Base-by-base conservation (phyloP, 2,797 vertebrate species). In the Nasua narica region DNA sequence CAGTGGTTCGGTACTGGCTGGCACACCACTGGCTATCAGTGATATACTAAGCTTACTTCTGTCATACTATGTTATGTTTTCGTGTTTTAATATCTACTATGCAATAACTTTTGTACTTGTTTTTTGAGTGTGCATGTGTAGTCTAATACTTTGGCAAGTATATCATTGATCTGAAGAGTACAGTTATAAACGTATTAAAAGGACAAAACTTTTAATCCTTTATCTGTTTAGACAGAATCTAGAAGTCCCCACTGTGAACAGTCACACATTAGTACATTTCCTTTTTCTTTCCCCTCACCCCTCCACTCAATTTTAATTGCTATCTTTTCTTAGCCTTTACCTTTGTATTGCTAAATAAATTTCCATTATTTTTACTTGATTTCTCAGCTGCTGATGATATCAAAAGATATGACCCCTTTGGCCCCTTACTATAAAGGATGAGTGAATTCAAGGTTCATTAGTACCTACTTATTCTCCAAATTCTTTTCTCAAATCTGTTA, bases 251-350 rank as follows among this genome's bases (percentile, higher is more conserved):
- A 35, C 40, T 18, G 32, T 43, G 50, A 88, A 15, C 23, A 29
- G 67, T 62, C 15, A 46, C 74, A 72, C 54, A 83, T 60, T 60
- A 29, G 48, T 54, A 14, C 29, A 43, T 86, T 93, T 77, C 9
- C 4, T 54, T 70, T 95, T 72, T 69, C 50, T 95, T 95, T 10
- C 21, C 37, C 15, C 87, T 85, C 19, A 77, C 5, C 5, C 11
- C 35, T 93, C 60, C 29, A 5, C 60, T 84, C 37, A 52, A 60
- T 91, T 46, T 70, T 46, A 72, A 62, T 58, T 74, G 27, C 27
- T 86, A 32, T 92, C 72, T 70, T 70, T 87, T 89, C 83, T 94
- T 78, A 90, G 50, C 76, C 87, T 40, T 94, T 43, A 69, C 12
- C 7, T 88, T 76, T 62, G 82, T 79, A 60, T 29, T 93, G 37